Conservation (phyloP, 2,113 vertebrate species). For the Ameiurus melas region DNA sequence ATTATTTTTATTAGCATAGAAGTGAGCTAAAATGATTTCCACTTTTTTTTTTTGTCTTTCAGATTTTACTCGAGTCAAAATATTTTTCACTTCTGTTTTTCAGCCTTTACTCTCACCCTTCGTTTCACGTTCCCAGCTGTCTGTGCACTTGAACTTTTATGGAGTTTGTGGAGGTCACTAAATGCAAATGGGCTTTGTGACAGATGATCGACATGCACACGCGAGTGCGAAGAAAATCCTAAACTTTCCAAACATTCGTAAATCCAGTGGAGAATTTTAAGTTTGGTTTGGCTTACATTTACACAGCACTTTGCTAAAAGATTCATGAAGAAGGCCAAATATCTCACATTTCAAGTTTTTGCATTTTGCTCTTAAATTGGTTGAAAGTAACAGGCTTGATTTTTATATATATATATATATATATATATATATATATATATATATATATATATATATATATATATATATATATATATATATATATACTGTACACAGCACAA, state of each 20-base stretch:
- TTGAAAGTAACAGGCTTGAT: neutral
- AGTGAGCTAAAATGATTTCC: neutral
- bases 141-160: neutral
- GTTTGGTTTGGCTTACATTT: neutral
- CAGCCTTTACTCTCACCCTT: neutral
- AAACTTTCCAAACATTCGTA: neutral
- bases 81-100: neutral
- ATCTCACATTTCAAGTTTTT: neutral
- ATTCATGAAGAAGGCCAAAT: neutral
- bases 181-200: neutral
- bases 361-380: neutral
- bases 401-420: no score
- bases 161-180: neutral
- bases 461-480: no score
- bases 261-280: neutral
- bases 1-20: neutral
- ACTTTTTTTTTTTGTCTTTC: neutral
- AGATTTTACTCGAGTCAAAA: neutral
- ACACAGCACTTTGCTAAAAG: neutral
- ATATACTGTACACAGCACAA: no score
- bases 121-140: neutral
- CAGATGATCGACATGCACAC: neutral
- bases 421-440: no score
- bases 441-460: no score
- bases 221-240: neutral